These are phyloP conservation scores for Crematogaster levior DNA, from an alignment of 2,888 invertebrate species.

Conservation along the genomic window DNA sequence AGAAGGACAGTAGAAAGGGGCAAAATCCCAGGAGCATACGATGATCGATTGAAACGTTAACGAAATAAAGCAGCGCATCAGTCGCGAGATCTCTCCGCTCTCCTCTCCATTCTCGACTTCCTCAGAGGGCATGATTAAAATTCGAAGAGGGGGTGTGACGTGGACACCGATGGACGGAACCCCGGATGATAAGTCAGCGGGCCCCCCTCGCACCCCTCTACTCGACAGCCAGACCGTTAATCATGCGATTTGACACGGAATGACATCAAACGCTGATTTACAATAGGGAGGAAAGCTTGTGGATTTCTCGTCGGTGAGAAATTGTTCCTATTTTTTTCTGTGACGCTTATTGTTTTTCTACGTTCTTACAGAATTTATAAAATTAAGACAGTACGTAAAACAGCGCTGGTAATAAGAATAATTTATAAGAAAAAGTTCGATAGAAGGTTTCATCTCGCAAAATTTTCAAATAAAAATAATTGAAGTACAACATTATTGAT, in stretches of 20 bases:
- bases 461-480: background rate
- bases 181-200: constrained; percentile 57
- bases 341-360: background rate
- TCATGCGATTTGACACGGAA: constrained; percentile 79
- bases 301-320: constrained; percentile 76
- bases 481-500: background rate
- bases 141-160: constrained; percentile 39
- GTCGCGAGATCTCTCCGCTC: constrained; percentile 52
- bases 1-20: constrained; percentile 51
- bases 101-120: constrained; percentile 17
- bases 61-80: constrained; percentile 75
- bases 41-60: constrained; percentile 80
- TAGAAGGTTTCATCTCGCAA: background rate
- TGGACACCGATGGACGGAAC: constrained; percentile 51
- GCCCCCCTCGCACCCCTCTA: constrained; percentile 32
- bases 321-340: background rate
- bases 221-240: constrained; percentile 75
- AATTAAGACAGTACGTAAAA: background rate
- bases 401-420: background rate
- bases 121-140: constrained; percentile 53
- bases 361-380: background rate
- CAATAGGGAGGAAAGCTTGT: constrained; percentile 64
- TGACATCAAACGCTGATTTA: constrained; percentile 81
- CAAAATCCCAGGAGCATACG: constrained; percentile 68
- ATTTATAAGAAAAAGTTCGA: background rate